Evolutionary conservation across 2,113 vertebrate species (phyloP).

Genomic region (Shinisaurus crocodilurus): DNA sequence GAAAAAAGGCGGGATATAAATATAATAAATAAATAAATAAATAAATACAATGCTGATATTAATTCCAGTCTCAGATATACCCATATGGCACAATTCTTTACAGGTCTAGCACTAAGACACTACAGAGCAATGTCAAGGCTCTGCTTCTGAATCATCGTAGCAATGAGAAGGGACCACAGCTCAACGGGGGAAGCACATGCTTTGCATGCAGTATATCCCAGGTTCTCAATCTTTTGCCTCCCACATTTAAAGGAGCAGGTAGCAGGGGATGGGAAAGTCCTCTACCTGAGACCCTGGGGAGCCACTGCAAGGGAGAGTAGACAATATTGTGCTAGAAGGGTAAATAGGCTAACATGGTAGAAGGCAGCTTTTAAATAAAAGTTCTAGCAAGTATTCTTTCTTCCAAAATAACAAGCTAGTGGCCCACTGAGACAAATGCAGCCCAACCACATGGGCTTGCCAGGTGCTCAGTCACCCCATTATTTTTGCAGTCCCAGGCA

Average conservation of each 20-base stretch:
- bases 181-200: background rate
- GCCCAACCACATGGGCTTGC: background rate
- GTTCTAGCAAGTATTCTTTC: background rate
- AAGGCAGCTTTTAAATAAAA: background rate
- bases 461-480: background rate
- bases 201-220: background rate
- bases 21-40: too few species aligned
- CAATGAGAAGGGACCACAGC: background rate
- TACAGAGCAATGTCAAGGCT: background rate
- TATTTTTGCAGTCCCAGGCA: background rate
- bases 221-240: background rate
- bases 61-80: background rate
- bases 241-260: background rate
- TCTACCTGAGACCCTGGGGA: background rate
- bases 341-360: background rate
- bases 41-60: background rate
- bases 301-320: background rate
- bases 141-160: background rate
- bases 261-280: background rate
- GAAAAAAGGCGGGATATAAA: too few species aligned
- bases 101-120: background rate
- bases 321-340: background rate
- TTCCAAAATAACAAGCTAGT: background rate
- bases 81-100: background rate
- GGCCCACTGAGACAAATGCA: background rate